These are phyloP conservation scores for Myotis findleyi DNA, from an alignment of 2,797 vertebrate species.

Conservation along the genomic window DNA sequence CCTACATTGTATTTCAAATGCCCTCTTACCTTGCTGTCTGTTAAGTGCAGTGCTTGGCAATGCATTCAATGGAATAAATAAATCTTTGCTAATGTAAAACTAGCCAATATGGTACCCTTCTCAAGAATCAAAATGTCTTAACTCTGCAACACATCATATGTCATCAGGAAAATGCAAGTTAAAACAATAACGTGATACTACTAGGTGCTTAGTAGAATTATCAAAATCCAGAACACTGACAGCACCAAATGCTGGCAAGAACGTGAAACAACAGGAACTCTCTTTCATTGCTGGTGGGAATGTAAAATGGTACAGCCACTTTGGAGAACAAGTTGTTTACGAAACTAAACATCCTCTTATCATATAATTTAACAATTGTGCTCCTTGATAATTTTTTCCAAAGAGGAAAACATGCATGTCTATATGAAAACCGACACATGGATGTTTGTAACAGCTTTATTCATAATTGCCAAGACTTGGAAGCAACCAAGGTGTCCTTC, in stretches of 20 bases:
- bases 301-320: not conserved
- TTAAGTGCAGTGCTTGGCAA: not conserved
- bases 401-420: not conserved
- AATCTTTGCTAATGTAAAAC: not conserved
- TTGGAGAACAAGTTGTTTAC: not conserved
- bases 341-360: not conserved
- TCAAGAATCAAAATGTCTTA: constrained; percentile 24
- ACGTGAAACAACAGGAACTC: not conserved
- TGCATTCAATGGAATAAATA: not conserved
- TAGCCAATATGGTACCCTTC: not conserved
- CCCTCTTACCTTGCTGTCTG: not conserved
- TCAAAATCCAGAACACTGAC: not conserved
- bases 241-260: not conserved
- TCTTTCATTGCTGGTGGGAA: not conserved
- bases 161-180: not conserved
- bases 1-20: not conserved
- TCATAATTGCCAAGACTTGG: not conserved
- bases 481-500: not conserved
- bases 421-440: not conserved
- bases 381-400: not conserved
- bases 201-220: not conserved
- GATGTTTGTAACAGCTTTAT: not conserved
- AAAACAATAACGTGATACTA: not conserved
- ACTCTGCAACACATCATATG: not conserved
- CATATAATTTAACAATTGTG: not conserved